These are phyloP conservation scores for Pyrocephalus nanus DNA, from an alignment of 2,797 vertebrate genomes.

Conservation along the genomic window DNA sequence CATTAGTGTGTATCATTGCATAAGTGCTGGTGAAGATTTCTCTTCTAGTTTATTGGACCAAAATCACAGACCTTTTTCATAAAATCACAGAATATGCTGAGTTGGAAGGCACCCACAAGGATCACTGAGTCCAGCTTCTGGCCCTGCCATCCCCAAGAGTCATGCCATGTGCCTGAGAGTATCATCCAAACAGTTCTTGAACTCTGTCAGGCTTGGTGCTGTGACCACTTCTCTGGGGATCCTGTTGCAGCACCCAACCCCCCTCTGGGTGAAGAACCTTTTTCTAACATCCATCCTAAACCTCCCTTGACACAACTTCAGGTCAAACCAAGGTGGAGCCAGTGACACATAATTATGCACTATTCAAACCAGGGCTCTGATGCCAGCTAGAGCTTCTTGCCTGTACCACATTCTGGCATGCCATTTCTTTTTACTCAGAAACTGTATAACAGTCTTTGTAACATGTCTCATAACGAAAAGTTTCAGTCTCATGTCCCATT, in stretches of 20 bases:
- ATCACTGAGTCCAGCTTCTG: not conserved
- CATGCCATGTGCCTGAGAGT: not conserved
- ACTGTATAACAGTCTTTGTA: not conserved
- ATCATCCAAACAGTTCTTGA: not conserved
- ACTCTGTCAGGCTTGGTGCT: not conserved
- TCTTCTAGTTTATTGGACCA: not conserved
- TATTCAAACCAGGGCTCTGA: accelerated
- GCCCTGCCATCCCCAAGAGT: not conserved
- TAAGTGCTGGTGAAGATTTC: not conserved
- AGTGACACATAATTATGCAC: not conserved
- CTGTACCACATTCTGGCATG: not conserved
- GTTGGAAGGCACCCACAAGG: not conserved
- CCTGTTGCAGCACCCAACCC: not conserved
- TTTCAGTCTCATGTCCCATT: not conserved
- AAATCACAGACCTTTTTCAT: not conserved
- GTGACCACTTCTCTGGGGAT: not conserved
- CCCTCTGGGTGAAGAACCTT: no score
- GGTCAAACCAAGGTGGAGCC: not conserved
- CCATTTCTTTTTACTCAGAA: not conserved
- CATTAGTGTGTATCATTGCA: not conserved
- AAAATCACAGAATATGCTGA: not conserved
- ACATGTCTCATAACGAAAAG: not conserved
- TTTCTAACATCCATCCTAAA: not conserved
- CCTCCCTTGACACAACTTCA: not conserved
- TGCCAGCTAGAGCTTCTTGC: not conserved